phyloP scores from a whole-genome alignment of 1,140 invertebrate genomes.

The Achatina immaculata region DNA sequence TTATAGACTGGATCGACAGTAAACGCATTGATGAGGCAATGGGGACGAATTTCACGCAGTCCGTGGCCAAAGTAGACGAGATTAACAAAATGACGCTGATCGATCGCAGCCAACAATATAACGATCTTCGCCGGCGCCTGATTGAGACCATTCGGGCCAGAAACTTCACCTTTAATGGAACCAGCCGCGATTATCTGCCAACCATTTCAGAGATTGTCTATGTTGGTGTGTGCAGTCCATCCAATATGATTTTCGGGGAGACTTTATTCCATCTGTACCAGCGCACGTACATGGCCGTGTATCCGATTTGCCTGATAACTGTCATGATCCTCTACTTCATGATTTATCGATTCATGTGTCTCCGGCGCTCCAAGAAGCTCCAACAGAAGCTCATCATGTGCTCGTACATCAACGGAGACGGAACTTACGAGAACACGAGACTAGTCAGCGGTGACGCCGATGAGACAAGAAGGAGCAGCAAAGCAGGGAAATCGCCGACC shows the following conservation, averaged over 20 bases:
- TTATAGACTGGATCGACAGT: conserved; percentile 29
- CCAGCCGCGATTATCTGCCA: background rate
- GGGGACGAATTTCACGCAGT: conserved; percentile 34
- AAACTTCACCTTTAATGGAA: conserved; percentile 5
- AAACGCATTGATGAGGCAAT: background rate
- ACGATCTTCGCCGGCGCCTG: background rate
- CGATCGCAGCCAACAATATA: conserved; percentile 11
- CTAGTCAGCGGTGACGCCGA: background rate
- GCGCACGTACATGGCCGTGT: conserved; percentile 54
- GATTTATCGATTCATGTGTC: conserved; percentile 44
- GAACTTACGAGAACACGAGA: conserved; percentile 29
- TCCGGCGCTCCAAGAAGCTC: conserved; percentile 43
- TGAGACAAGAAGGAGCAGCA: background rate
- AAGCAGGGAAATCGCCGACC: too few relatives aligned
- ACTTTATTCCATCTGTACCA: conserved; percentile 37
- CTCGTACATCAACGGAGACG: conserved; percentile 49
- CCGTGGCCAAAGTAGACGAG: background rate
- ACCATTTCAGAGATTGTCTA: conserved; percentile 19
- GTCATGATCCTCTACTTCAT: conserved; percentile 55
- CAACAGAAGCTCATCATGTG: conserved; percentile 47
- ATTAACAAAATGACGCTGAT: conserved; percentile 1
- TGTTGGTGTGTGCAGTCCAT: conserved; percentile 43
- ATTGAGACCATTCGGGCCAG: background rate
- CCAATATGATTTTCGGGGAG: conserved; percentile 38
- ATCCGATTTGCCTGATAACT: conserved; percentile 52